These are phyloP conservation scores for Microtus richardsoni DNA, from an alignment of 2,113 vertebrate species.

Conservation along the genomic window DNA sequence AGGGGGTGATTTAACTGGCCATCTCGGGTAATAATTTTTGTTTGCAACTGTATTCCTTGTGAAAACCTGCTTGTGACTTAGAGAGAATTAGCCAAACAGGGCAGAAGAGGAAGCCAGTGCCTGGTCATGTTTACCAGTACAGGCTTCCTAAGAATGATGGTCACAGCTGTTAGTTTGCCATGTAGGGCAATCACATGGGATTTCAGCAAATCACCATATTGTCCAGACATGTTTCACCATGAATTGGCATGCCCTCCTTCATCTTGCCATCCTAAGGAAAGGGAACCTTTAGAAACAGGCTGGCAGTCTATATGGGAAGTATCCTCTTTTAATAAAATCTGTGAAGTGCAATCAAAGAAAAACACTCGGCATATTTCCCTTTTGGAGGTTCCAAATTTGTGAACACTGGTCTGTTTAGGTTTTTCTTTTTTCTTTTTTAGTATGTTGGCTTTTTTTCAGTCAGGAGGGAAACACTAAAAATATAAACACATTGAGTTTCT, in stretches of 20 bases:
- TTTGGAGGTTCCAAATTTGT: constrained; percentile 23
- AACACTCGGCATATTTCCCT: neutral
- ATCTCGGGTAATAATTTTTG: constrained; percentile 59
- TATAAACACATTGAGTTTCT: neutral
- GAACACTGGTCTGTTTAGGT: neutral
- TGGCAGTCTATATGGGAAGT: neutral
- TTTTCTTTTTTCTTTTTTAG: neutral
- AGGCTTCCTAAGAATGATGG: neutral
- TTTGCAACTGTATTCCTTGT: constrained; percentile 51
- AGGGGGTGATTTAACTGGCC: constrained; percentile 42
- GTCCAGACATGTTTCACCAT: neutral
- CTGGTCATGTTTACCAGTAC: neutral
- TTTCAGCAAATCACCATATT: neutral
- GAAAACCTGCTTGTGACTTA: neutral
- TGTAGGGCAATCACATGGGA: neutral
- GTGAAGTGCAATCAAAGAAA: constrained; percentile 18
- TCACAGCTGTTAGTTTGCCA: neutral
- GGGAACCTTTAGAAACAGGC: neutral
- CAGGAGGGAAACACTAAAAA: neutral
- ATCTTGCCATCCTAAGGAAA: neutral
- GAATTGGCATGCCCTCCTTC: neutral
- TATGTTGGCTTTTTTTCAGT: neutral
- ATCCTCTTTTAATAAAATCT: neutral
- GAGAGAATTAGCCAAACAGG: neutral
- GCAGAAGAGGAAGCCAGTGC: neutral